Percentiles rank a stretch among this genome's conserved stretches.
Evolutionary conservation across 1,140 invertebrate species (phyloP).

Genomic region (Dendroctonus valens): DNA sequence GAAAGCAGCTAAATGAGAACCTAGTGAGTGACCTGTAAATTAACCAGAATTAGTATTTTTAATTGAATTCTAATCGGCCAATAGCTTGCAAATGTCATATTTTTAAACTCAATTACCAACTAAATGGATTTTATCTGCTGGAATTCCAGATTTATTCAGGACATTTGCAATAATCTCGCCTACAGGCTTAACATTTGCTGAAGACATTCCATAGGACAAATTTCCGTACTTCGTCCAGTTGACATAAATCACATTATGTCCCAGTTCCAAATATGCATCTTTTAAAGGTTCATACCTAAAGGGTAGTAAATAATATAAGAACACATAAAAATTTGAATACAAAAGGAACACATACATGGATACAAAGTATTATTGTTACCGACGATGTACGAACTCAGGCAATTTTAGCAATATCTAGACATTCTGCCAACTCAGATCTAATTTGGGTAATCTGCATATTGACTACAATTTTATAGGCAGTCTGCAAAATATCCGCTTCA

Average conservation of each 20-base stretch:
- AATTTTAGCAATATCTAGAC: background rate
- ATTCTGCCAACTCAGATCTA: no score
- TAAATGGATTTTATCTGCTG: conserved; percentile 34
- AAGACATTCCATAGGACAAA: conserved; percentile 28
- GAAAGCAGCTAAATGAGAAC: conserved; percentile 72
- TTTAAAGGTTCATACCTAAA: conserved; percentile 27
- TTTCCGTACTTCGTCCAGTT: conserved; percentile 51
- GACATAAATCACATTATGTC: conserved; percentile 62
- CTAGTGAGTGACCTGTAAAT: conserved; percentile 73
- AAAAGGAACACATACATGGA: background rate
- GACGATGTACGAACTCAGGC: background rate
- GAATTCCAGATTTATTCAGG: conserved; percentile 25
- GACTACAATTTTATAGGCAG: background rate
- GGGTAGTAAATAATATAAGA: background rate
- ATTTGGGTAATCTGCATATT: no score
- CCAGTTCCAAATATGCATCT: conserved; percentile 53
- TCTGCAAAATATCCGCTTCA: no score
- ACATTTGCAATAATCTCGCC: conserved; percentile 38
- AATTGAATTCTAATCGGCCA: background rate
- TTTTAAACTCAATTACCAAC: conserved; percentile 19
- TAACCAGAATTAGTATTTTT: background rate
- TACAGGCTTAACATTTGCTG: conserved; percentile 35
- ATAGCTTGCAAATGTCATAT: background rate
- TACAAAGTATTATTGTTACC: background rate
- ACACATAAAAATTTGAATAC: background rate